phyloP scores from a whole-genome alignment of 2,888 invertebrate genomes.

The Agriopis aurantiaria region DNA sequence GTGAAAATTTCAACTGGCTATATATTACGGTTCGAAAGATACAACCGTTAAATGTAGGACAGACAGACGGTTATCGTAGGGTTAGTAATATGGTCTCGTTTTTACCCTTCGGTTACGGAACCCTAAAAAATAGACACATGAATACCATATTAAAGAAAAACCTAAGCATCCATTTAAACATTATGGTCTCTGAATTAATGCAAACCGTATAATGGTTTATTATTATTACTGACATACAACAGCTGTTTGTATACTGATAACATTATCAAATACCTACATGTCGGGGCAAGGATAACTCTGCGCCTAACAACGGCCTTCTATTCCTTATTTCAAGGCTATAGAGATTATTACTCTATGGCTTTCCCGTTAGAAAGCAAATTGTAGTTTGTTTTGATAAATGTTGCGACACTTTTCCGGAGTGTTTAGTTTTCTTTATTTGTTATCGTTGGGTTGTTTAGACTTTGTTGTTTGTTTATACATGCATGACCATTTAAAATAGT shows the following conservation, averaged over 20 bases:
- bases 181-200: background rate
- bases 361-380: background rate
- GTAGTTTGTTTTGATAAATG: no score
- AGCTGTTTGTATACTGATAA: conserved; percentile 11
- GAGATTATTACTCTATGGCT: background rate
- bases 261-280: conserved; percentile 8
- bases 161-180: no score
- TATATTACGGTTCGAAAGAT: no score
- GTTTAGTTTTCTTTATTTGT: background rate
- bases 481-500: no score
- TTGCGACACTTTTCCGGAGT: background rate
- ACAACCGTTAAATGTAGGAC: no score
- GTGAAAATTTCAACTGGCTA: no score
- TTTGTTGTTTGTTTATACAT: no score
- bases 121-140: no score
- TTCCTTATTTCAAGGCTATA: conserved; percentile 7
- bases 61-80: no score
- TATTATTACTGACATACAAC: background rate
- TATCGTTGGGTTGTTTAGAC: background rate
- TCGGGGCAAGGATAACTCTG: background rate
- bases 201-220: background rate
- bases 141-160: no score
- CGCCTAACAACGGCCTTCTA: background rate
- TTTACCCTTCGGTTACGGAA: no score
- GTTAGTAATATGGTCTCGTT: no score